Base-by-base conservation (phyloP, 1,140 invertebrate genomes). In the Scaptomyza hsui region DNA sequence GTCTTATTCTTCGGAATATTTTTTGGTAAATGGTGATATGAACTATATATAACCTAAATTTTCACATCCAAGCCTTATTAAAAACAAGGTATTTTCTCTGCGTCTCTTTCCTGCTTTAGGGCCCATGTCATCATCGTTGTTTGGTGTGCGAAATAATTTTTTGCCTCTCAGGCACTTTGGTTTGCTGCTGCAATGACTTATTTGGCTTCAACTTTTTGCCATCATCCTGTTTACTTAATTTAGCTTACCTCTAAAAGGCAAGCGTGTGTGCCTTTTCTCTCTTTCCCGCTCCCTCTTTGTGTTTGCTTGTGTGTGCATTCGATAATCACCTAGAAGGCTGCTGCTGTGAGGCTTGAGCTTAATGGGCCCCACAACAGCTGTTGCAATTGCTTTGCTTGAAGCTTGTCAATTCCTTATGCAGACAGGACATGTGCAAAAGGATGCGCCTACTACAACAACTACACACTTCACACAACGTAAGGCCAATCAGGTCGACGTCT, bases 151-250 rank as follows among this genome's bases (percentile, higher is more conserved):
- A 70, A 77, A 77, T 77, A 65, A 85, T 85, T 80, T 73, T 55
- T 73, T 55, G 45, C 13, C 51, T 55, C 26, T 10, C 42, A 32
- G 67, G 67, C 60, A 16, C 15, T 52, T 53, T 37, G 12, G 32
- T 0, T n/a, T 37, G 32, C 44, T 24, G 67, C 67, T 42, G 51
- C 49, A 78, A 81, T 63, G 65, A 77, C 82, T 81, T 74, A 75
- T 77, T 86, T 52, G 75, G 80, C 60, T 75, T 78, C 29, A 67
- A 81, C 70, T 80, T 41, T 77, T 64, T 68, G 69, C 53, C 69
- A 70, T 64, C 60, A 62, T 62, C 39, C 19, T 48, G 72, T 61
- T 77, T 74, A 71, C 60, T 65, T 55, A 64, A 74, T 77, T 77
- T 77, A 24, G 10, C 15, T 49, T 45, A 18, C 18, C 59, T n/a